phyloP scores from a whole-genome alignment of 92 coral and sea anemone genomes.

The Desmophyllum pertusum region DNA sequence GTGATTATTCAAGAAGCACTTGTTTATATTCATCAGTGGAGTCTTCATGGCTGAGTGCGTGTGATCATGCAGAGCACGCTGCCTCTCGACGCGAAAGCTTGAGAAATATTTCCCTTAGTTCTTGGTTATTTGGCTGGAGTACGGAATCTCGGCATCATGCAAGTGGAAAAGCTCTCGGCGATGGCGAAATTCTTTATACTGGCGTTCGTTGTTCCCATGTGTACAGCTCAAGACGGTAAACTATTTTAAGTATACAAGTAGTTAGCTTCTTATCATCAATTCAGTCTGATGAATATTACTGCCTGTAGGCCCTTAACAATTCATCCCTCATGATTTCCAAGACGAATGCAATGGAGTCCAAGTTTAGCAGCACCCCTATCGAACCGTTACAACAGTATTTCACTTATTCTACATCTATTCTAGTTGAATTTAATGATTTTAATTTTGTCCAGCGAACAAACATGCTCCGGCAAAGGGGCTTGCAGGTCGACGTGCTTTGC shows the following conservation, averaged over 20 bases:
- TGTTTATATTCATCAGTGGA: not conserved
- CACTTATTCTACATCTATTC: not conserved
- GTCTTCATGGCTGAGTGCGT: not conserved
- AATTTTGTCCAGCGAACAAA: not conserved
- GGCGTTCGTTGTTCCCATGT: conserved; percentile 12
- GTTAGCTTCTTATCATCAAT: not conserved
- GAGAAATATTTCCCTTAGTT: not conserved
- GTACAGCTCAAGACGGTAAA: conserved; percentile 18
- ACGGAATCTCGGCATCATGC: not conserved
- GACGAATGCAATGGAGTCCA: not conserved
- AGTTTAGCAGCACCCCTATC: not conserved
- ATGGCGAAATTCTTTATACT: not conserved
- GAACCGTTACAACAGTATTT: not conserved
- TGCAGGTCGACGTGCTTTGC: not conserved
- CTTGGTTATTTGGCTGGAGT: not conserved
- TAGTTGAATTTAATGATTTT: not conserved
- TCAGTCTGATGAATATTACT: not conserved
- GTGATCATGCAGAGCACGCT: not conserved
- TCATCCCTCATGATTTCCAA: not conserved
- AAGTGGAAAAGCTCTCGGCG: not conserved
- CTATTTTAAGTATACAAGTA: not conserved
- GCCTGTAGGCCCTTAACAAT: not conserved
- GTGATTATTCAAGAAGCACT: not conserved
- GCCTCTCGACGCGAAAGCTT: not conserved
- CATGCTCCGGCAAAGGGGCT: not conserved